Conservation (phyloP, 2,113 vertebrate genomes). For the Onychostoma macrolepis region DNA sequence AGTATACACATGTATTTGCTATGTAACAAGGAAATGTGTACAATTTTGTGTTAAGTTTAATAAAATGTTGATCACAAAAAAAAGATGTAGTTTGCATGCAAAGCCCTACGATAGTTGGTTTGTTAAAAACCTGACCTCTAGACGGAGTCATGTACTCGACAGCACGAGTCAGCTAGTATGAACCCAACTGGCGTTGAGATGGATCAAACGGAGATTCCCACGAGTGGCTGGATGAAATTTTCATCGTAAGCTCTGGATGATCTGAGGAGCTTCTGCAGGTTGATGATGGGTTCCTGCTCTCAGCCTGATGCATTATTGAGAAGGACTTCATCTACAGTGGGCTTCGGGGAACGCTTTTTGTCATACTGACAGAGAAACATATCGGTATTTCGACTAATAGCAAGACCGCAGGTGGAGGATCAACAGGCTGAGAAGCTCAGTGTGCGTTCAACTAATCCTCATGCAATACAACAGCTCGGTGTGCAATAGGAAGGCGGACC, state of each 20-base stretch:
- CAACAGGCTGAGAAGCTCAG: conserved; percentile 29
- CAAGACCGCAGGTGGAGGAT: conserved; percentile 15
- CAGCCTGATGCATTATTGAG: conserved; percentile 72
- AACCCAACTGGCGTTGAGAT: background rate
- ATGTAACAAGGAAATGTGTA: too few relatives aligned
- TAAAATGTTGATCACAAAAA: too few relatives aligned
- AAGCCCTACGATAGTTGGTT: background rate
- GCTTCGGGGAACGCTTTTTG: conserved; percentile 69
- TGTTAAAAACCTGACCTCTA: background rate
- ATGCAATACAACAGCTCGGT: conserved; percentile 14
- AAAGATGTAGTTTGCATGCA: background rate
- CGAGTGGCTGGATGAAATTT: conserved; percentile 69
- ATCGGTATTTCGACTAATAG: conserved; percentile 59
- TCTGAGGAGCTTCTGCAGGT: conserved; percentile 69
- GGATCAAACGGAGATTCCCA: conserved; percentile 14
- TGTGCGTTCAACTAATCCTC: conserved; percentile 18
- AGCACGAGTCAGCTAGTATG: background rate
- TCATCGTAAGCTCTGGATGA: conserved; percentile 66
- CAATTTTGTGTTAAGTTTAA: too few relatives aligned
- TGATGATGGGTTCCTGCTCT: conserved; percentile 68
- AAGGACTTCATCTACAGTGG: conserved; percentile 65
- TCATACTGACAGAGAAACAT: conserved; percentile 70
- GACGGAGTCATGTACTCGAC: background rate
- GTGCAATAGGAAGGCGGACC: conserved; percentile 15
- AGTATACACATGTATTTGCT: too few relatives aligned